These are phyloP conservation scores for Isichthys henryi DNA, from an alignment of 2,113 vertebrate species.

Conservation along the genomic window DNA sequence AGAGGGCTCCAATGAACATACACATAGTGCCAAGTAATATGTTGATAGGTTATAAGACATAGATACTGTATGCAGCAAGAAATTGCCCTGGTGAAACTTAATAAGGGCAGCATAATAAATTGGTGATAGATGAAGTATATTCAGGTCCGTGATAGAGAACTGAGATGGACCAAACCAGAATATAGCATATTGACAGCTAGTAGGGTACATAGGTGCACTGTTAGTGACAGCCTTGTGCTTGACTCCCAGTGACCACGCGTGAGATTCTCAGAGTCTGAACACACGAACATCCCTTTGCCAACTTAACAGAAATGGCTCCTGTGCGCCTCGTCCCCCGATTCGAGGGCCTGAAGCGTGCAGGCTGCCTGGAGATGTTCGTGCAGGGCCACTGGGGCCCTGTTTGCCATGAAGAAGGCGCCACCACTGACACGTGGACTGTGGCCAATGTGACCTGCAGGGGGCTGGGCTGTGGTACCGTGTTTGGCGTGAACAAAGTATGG, in stretches of 20 bases:
- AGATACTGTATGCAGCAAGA: background rate
- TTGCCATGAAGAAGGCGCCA: background rate
- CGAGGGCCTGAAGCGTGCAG: background rate
- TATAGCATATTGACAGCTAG: too few species aligned
- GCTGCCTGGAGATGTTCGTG: background rate
- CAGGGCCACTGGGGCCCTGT: background rate
- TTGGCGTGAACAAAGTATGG: fast-evolving
- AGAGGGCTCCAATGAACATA: background rate
- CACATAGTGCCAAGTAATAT: background rate
- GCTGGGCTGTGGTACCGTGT: background rate
- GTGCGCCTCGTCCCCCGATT: background rate
- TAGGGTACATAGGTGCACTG: too few species aligned
- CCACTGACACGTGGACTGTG: background rate
- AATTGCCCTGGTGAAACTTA: background rate
- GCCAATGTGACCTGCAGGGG: background rate
- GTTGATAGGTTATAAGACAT: background rate
- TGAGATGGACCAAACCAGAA: background rate
- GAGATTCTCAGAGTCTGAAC: background rate
- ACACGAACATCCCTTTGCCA: background rate
- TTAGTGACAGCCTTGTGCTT: too few species aligned
- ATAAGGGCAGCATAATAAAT: background rate
- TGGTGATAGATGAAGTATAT: background rate
- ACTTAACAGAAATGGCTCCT: background rate
- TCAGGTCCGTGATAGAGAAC: background rate
- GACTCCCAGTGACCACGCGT: too few species aligned